phyloP scores from a whole-genome alignment of 2,113 vertebrate genomes.

The Tachycineta bicolor region DNA sequence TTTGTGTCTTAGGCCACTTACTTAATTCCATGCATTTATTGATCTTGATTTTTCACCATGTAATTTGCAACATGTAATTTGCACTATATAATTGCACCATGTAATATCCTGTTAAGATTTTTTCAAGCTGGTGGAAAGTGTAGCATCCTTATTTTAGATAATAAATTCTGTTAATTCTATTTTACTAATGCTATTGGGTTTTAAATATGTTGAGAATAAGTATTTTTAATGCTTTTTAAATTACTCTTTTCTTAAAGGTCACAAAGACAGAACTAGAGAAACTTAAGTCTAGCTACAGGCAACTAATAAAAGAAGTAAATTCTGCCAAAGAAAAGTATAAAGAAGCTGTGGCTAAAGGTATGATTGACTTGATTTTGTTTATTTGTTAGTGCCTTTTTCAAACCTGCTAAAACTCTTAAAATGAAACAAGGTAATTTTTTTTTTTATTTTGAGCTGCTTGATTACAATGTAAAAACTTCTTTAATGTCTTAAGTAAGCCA shows the following conservation, averaged over 20 bases:
- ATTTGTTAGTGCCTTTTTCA: neutral
- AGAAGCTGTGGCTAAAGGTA: constrained; percentile 94
- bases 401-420: neutral
- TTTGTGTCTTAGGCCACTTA: neutral
- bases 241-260: constrained; percentile 78
- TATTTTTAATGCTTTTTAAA: neutral
- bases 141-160: neutral
- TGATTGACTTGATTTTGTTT: neutral
- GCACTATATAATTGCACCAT: neutral
- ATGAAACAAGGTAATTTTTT: neutral
- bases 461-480: neutral
- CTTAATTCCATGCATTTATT: neutral
- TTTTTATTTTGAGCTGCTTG: neutral
- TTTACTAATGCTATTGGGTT: neutral
- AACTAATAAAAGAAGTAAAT: constrained; percentile 92
- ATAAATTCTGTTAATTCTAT: neutral
- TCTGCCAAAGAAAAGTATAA: constrained; percentile 93
- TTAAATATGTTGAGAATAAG: neutral
- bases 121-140: neutral
- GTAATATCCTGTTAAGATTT: neutral
- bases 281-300: constrained; percentile 90
- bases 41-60: neutral
- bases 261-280: constrained; percentile 95
- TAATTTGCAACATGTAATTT: neutral
- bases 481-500: neutral